A percentile compares a stretch with the other conserved stretches of the same genome.
Conservation (phyloP, 1,140 invertebrate genomes). For the Pseudomyrmex dendroicus region DNA sequence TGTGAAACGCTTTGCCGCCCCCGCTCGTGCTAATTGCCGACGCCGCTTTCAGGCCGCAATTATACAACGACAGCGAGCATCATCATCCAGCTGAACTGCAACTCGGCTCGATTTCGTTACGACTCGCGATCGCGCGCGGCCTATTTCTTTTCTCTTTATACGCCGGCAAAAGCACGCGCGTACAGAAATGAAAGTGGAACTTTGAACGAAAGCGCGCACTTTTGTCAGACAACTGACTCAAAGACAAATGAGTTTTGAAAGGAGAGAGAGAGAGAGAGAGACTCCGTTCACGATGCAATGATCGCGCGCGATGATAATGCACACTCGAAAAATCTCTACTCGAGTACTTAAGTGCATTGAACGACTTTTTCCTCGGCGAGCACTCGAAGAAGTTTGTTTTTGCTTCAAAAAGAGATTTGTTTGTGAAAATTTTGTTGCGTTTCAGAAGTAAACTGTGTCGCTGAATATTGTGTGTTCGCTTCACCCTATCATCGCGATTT, state of each 20-base stretch:
- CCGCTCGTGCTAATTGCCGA: slow-evolving; percentile 3
- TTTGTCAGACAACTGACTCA: neutral
- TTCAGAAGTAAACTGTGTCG: no score
- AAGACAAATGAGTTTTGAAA: neutral
- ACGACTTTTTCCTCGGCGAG: no score
- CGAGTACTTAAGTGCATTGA: no score
- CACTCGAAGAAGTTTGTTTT: no score
- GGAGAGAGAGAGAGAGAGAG: no score
- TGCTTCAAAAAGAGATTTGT: no score
- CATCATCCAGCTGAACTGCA: neutral
- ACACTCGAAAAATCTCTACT: no score
- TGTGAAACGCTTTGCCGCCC: slow-evolving; percentile 31
- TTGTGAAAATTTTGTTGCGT: no score
- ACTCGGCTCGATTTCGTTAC: slow-evolving; percentile 57
- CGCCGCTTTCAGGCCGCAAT: slow-evolving; percentile 66
- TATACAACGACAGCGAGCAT: slow-evolving; percentile 63
- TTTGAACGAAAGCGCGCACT: slow-evolving; percentile 33
- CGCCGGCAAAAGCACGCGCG: slow-evolving; percentile 19
- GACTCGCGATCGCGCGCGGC: slow-evolving; percentile 45
- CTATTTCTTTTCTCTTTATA: slow-evolving; percentile 48
- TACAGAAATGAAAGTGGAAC: slow-evolving; percentile 40
- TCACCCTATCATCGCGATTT: no score
- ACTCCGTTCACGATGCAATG: neutral
- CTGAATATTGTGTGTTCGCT: no score
- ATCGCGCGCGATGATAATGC: neutral